These are phyloP conservation scores for Thera obeliscata DNA, from an alignment of 2,888 invertebrate species.

Conservation along the genomic window DNA sequence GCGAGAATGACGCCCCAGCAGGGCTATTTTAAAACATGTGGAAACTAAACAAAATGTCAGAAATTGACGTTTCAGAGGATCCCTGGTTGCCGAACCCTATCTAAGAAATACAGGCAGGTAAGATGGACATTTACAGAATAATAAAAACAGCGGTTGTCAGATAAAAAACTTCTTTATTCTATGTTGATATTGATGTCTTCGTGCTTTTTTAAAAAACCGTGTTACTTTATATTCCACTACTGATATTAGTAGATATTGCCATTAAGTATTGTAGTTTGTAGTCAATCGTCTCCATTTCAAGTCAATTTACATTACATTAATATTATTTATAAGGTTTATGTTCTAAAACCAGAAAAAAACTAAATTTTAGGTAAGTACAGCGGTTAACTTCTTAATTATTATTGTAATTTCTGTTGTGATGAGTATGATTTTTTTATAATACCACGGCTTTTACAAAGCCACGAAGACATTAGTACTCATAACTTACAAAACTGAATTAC, in stretches of 20 bases:
- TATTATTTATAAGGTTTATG: too few species aligned
- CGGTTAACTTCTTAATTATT: too few species aligned
- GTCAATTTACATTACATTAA: not conserved
- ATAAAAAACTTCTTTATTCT: conserved; percentile 10
- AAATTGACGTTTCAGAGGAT: too few species aligned
- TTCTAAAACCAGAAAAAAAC: too few species aligned
- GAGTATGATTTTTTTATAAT: not conserved
- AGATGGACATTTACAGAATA: not conserved
- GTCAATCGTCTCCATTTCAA: not conserved
- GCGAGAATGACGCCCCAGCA: too few species aligned
- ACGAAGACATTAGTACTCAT: not conserved
- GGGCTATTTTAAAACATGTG: too few species aligned
- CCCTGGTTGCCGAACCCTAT: too few species aligned
- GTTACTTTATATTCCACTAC: not conserved
- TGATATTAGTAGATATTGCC: too few species aligned
- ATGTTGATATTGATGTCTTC: not conserved
- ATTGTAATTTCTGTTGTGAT: too few species aligned
- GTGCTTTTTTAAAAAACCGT: not conserved
- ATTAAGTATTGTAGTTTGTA: too few species aligned
- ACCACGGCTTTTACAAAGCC: not conserved
- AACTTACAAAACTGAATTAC: conserved; percentile 1
- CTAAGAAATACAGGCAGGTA: not conserved
- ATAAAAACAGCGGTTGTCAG: not conserved
- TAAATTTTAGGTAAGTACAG: too few species aligned
- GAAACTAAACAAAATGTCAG: too few species aligned